phyloP scores from a whole-genome alignment of 2,797 vertebrate species.

The Glossophaga mutica region DNA sequence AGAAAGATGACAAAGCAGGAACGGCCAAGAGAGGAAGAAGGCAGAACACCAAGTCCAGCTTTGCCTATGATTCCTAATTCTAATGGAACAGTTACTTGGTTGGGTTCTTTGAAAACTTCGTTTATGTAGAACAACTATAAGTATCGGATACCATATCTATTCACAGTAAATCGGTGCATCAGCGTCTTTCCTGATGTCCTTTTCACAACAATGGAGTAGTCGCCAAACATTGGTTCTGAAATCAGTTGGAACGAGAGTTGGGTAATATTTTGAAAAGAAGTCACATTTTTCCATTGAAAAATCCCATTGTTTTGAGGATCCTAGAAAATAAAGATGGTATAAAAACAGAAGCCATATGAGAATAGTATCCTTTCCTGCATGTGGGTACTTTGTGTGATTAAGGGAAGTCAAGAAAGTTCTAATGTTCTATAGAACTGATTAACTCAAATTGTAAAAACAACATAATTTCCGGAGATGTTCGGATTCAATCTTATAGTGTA shows the following conservation, averaged over 20 bases:
- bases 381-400: neutral
- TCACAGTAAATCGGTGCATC: slow-evolving; percentile 75
- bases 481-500: neutral
- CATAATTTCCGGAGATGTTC: neutral
- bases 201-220: slow-evolving; percentile 68
- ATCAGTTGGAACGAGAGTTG: slow-evolving; percentile 78
- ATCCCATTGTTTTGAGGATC: slow-evolving; percentile 81
- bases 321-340: slow-evolving; percentile 67
- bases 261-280: slow-evolving; percentile 72
- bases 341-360: neutral
- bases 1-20: neutral
- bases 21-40: neutral
- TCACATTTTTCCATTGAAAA: slow-evolving; percentile 81
- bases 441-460: neutral
- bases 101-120: neutral
- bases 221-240: slow-evolving; percentile 78
- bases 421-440: neutral
- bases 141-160: slow-evolving; percentile 77
- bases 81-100: neutral
- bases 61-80: neutral
- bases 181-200: slow-evolving; percentile 66
- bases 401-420: neutral
- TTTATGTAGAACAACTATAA: neutral
- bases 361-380: neutral
- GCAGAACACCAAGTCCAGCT: neutral